phyloP scores from a whole-genome alignment of 2,888 invertebrate genomes.

The Cartodere bifasciata region DNA sequence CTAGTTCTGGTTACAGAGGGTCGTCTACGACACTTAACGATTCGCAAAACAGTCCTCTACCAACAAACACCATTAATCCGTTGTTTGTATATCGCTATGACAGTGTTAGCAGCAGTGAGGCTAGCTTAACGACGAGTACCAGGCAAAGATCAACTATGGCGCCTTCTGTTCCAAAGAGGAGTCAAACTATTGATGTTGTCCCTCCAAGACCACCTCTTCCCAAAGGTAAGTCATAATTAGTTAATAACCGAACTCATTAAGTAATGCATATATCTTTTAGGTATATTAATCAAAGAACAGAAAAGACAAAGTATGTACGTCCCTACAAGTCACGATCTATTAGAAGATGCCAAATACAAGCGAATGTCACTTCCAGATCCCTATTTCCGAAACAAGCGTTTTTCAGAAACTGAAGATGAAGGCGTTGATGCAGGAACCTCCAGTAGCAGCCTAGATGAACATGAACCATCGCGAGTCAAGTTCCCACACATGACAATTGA shows the following conservation, averaged over 20 bases:
- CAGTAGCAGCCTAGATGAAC: slow-evolving; percentile 45
- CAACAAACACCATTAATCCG: slow-evolving; percentile 50
- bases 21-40: slow-evolving; percentile 76
- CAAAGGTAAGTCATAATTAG: too few species aligned
- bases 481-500: slow-evolving; percentile 43
- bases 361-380: slow-evolving; percentile 67
- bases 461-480: slow-evolving; percentile 25
- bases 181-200: slow-evolving; percentile 44
- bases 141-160: slow-evolving; percentile 36
- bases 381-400: slow-evolving; percentile 39
- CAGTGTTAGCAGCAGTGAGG: slow-evolving; percentile 59
- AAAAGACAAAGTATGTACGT: slow-evolving; percentile 70
- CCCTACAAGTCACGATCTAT: slow-evolving; percentile 41
- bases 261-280: too few species aligned
- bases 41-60: slow-evolving; percentile 54
- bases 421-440: slow-evolving; percentile 42
- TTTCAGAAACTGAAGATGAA: slow-evolving; percentile 44
- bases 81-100: slow-evolving; percentile 75
- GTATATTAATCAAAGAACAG: too few species aligned
- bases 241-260: too few species aligned
- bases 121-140: slow-evolving; percentile 48
- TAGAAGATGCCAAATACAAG: slow-evolving; percentile 41
- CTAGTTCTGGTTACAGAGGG: slow-evolving; percentile 76
- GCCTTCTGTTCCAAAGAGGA: slow-evolving; percentile 53
- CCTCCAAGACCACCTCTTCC: slow-evolving; percentile 36